These are phyloP conservation scores for Chiloscyllium plagiosum DNA, from an alignment of 2,113 vertebrate genomes.

Conservation along the genomic window DNA sequence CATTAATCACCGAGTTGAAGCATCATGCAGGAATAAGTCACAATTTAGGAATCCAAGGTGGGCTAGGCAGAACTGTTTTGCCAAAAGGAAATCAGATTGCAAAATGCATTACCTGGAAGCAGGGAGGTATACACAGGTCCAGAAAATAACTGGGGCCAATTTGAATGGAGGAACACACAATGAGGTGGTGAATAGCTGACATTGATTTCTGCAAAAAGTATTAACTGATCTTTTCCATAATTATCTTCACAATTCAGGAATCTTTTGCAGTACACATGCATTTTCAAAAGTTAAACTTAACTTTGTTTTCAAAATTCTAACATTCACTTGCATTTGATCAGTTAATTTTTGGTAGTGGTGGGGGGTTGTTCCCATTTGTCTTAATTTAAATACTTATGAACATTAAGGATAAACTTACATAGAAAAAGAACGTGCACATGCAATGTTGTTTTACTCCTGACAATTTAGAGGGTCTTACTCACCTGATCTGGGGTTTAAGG, in stretches of 20 bases:
- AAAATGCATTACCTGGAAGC: neutral
- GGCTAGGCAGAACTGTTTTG: neutral
- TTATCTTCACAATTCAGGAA: neutral
- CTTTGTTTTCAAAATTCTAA: neutral
- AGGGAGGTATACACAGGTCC: neutral
- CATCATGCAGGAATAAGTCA: neutral
- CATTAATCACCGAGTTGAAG: neutral
- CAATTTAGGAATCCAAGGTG: neutral
- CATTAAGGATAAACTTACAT: neutral
- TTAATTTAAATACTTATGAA: neutral
- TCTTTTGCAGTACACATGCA: neutral
- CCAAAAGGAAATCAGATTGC: neutral
- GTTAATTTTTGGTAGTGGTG: neutral
- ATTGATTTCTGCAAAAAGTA: neutral
- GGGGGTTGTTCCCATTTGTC: neutral
- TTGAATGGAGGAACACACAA: neutral
- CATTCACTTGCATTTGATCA: neutral
- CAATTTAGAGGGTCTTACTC: neutral
- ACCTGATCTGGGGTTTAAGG: constrained; percentile 81
- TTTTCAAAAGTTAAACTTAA: neutral
- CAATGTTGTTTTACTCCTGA: neutral
- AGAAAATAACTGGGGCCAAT: neutral
- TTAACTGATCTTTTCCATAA: neutral
- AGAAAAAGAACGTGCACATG: neutral
- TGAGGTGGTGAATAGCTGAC: neutral